These are phyloP conservation scores for Andricus curvator DNA, from an alignment of 2,888 invertebrate genomes.

Conservation along the genomic window DNA sequence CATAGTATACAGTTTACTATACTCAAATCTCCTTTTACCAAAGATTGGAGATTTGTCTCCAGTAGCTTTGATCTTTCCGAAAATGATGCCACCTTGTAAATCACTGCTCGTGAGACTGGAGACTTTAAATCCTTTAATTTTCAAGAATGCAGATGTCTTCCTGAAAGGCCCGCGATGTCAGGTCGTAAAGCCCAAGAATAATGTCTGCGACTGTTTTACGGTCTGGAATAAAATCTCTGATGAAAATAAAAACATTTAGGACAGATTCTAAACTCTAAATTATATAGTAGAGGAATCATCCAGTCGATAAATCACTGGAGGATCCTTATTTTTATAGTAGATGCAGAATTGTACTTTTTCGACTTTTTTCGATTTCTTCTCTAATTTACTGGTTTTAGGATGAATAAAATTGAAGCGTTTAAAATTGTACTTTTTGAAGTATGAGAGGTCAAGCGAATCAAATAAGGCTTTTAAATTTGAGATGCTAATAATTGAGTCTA, in stretches of 20 bases:
- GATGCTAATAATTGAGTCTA: slow-evolving; percentile 6
- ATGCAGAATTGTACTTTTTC: too few relatives aligned
- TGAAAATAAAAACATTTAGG: slow-evolving; percentile 29
- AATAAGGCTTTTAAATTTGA: slow-evolving; percentile 15
- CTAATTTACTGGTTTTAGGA: too few relatives aligned
- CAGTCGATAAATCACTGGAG: slow-evolving; percentile 6
- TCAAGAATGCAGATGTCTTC: slow-evolving; percentile 41
- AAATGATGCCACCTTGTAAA: slow-evolving; percentile 45
- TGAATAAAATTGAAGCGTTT: too few relatives aligned
- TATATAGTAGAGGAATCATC: neutral
- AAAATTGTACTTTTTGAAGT: too few relatives aligned
- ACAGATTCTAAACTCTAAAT: neutral
- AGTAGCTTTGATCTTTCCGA: slow-evolving; percentile 42
- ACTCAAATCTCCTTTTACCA: too few relatives aligned
- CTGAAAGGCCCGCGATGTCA: slow-evolving; percentile 16
- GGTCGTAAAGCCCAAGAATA: slow-evolving; percentile 29
- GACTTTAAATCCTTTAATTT: slow-evolving; percentile 48
- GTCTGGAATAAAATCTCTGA: slow-evolving; percentile 17
- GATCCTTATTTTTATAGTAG: neutral
- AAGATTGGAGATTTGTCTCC: neutral
- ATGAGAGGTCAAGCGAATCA: too few relatives aligned
- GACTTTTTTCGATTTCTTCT: too few relatives aligned
- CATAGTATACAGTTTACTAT: too few relatives aligned
- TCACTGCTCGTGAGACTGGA: slow-evolving; percentile 4
- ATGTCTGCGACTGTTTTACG: slow-evolving; percentile 22